Evolutionary conservation across 2,113 vertebrate species (phyloP), one percentile per base, ranked within the genome.

Genomic region (Vireo altiloquus): DNA sequence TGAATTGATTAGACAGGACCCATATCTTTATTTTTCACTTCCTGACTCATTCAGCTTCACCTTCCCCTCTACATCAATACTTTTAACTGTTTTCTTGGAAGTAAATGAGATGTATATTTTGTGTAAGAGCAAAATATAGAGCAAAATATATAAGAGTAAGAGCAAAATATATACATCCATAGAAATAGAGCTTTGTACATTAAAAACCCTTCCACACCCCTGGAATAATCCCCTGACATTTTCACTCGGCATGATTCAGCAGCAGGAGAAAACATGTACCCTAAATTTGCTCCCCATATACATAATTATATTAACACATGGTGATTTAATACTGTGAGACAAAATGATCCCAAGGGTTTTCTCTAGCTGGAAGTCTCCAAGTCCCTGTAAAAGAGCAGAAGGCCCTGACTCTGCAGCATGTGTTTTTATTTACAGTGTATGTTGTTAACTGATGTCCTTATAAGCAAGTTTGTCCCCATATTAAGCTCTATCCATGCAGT

Each of bases 341-440:
- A 94, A 95, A 90, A 89, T n/a, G 15, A 91, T 89, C 74, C 44
- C 71, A 88, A 68, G 37, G 31, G 65, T 15, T 66, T 91, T 90
- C 49, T 83, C n/a, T 37, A 70, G 42, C 21, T 86, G 40, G 28
- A 80, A 61, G 19, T 56, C 57, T 93, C 44, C 52, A 47, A 74
- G 17, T 50, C 11, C 31, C 53, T 63, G 40, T 28, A 89, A 89
- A 85, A 79, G 15, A 68, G 49, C 15, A 82, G 78, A 82, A 66
- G 21, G 56, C 11, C 90, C 54, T 83, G 40, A 40, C 13, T 68
- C 21, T 25, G 25, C 3, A 76, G 65, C 15, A 59, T 28, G 27
- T 28, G 24, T 6, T 78, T 65, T 84, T 71, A 72, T 68, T 81
- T 68, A 40, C 12, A 49, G 23, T 13, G 5, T 16, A 25, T 37